Evolutionary conservation across 2,113 vertebrate genomes (phyloP).

Genomic region (Corythaeola cristata): DNA sequence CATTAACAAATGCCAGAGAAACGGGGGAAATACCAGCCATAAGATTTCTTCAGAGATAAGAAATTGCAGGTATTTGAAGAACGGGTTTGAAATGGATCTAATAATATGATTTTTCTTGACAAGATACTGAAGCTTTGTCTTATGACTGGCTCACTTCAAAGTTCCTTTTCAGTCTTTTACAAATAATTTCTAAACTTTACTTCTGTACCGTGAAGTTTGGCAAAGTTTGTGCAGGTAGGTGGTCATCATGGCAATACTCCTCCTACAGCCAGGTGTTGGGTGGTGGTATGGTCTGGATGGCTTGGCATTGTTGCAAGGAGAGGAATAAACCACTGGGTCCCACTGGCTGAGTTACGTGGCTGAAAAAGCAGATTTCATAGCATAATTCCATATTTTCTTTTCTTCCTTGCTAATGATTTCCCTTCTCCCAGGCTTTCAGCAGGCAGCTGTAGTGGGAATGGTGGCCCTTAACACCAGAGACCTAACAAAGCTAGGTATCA

Average conservation of each 20-base stretch:
- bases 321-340: neutral
- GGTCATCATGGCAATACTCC: fast-evolving
- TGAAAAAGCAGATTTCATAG: neutral
- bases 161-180: neutral
- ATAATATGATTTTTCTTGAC: neutral
- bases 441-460: neutral
- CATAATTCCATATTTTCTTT: neutral
- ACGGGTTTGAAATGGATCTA: neutral
- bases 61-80: neutral
- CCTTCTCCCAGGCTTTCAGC: neutral
- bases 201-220: fast-evolving
- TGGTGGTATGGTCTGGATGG: neutral
- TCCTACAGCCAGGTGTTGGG: neutral
- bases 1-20: neutral
- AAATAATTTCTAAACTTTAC: neutral
- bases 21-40: fast-evolving
- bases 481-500: neutral
- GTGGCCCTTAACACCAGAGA: neutral
- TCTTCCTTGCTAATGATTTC: neutral
- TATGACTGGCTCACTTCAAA: neutral
- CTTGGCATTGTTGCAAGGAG: neutral
- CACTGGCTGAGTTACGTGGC: fast-evolving
- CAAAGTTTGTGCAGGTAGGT: neutral
- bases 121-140: neutral
- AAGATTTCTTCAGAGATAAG: fast-evolving